Evolutionary conservation across 2,797 vertebrate species (phyloP).

Genomic region (Spondyliosoma cantharus): DNA sequence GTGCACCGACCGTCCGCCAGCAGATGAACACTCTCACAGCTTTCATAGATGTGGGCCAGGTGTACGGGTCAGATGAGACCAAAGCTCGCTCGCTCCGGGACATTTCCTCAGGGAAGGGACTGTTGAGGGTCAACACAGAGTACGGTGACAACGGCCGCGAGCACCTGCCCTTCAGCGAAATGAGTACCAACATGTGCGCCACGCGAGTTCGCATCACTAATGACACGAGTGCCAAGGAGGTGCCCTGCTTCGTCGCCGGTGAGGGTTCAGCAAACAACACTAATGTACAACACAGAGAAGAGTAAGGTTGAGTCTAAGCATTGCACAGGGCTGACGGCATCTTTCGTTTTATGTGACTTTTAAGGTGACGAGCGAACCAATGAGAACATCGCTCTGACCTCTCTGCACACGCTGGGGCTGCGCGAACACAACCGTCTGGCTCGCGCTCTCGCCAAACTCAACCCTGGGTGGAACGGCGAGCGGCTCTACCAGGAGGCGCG

Average conservation of each 20-base stretch:
- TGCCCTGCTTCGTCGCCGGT: constrained; percentile 91
- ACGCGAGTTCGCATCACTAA: constrained; percentile 77
- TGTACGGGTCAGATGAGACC: constrained; percentile 84
- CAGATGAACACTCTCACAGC: constrained; percentile 90
- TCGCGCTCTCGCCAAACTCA: constrained; percentile 79
- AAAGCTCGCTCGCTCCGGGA: constrained; percentile 82
- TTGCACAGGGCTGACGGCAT: background rate
- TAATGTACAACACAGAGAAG: background rate
- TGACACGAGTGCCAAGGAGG: constrained; percentile 48
- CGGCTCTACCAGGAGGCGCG: constrained; percentile 89
- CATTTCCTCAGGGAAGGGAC: constrained; percentile 78
- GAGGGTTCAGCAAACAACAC: constrained; percentile 29
- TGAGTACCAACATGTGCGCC: constrained; percentile 78
- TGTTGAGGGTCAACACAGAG: constrained; percentile 85
- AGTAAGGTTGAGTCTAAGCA: background rate
- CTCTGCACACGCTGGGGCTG: constrained; percentile 87
- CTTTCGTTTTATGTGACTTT: constrained; percentile 6
- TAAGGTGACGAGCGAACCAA: constrained; percentile 86
- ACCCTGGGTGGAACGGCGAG: constrained; percentile 89
- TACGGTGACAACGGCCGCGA: constrained; percentile 81
- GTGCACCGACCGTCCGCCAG: constrained; percentile 69
- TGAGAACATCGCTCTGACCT: constrained; percentile 85
- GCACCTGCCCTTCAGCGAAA: constrained; percentile 82
- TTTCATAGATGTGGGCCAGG: constrained; percentile 86
- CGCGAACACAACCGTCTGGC: constrained; percentile 91